Evolutionary conservation across 2,888 invertebrate genomes (phyloP).

Genomic region (Brassicogethes aeneus): DNA sequence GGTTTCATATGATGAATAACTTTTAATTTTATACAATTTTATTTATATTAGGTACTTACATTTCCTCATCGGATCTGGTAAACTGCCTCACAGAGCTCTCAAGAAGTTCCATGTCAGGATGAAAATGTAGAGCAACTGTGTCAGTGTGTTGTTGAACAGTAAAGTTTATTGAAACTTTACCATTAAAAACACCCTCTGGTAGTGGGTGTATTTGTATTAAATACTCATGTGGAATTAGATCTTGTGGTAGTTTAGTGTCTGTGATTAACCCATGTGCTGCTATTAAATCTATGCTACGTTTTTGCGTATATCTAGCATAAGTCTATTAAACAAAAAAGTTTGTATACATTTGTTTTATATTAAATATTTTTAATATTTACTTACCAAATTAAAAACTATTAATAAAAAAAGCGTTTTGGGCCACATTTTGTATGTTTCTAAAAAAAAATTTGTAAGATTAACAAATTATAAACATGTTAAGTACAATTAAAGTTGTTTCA

Average conservation of each 20-base stretch:
- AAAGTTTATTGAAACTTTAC: conserved; percentile 59
- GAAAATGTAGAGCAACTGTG: conserved; percentile 56
- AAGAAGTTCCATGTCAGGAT: conserved; percentile 53
- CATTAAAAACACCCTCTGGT: conserved; percentile 55
- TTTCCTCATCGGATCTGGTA: conserved; percentile 23
- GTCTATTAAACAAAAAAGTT: neutral
- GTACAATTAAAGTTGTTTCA: too few relatives aligned
- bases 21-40: too few relatives aligned
- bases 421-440: neutral
- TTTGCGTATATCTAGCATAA: conserved; percentile 7
- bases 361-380: too few relatives aligned
- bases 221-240: conserved; percentile 58
- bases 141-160: conserved; percentile 55
- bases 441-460: neutral
- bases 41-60: too few relatives aligned
- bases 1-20: too few relatives aligned
- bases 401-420: neutral
- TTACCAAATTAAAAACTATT: too few relatives aligned
- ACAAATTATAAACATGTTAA: too few relatives aligned
- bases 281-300: conserved; percentile 61
- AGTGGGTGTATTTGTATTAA: conserved; percentile 58
- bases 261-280: conserved; percentile 57
- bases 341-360: too few relatives aligned
- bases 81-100: conserved; percentile 30
- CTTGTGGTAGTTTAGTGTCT: conserved; percentile 53